These are phyloP conservation scores for Magallana angulata DNA, from an alignment of 1,140 invertebrate species.

Conservation along the genomic window DNA sequence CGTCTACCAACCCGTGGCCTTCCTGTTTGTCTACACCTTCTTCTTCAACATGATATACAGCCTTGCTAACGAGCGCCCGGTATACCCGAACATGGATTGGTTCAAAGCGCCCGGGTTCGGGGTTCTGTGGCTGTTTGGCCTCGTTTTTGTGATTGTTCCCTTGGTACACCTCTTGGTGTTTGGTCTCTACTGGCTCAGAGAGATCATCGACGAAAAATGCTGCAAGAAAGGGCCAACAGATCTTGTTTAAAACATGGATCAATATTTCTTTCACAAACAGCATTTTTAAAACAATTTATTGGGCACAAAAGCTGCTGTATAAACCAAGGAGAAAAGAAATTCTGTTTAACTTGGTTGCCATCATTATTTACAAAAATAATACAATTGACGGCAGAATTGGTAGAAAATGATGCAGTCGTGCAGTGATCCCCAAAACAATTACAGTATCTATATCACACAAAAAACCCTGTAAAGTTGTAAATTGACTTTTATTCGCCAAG, in stretches of 20 bases:
- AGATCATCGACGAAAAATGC: not conserved
- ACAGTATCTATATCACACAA: no score
- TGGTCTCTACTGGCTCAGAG: not conserved
- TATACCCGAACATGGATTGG: slow-evolving; percentile 47
- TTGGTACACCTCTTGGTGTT: not conserved
- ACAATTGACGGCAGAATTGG: no score
- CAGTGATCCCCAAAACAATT: no score
- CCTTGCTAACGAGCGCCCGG: not conserved
- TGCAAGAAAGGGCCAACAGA: not conserved
- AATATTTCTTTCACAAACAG: no score
- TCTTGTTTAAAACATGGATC: not conserved
- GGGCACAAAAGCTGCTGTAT: no score
- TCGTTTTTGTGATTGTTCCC: not conserved
- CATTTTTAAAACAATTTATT: no score
- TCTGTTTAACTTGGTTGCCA: no score
- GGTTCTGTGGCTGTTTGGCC: not conserved
- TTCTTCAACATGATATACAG: slow-evolving; percentile 45
- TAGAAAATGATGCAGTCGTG: no score
- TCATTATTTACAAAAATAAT: no score
- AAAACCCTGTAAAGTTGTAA: no score
- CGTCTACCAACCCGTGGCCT: slow-evolving; percentile 28
- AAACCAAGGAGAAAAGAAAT: no score
- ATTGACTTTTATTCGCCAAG: no score
- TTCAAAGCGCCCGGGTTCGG: not conserved
- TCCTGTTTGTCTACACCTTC: slow-evolving; percentile 8